Base-by-base conservation (phyloP, 2,888 invertebrate genomes). In the Drosophila villosipedis region DNA sequence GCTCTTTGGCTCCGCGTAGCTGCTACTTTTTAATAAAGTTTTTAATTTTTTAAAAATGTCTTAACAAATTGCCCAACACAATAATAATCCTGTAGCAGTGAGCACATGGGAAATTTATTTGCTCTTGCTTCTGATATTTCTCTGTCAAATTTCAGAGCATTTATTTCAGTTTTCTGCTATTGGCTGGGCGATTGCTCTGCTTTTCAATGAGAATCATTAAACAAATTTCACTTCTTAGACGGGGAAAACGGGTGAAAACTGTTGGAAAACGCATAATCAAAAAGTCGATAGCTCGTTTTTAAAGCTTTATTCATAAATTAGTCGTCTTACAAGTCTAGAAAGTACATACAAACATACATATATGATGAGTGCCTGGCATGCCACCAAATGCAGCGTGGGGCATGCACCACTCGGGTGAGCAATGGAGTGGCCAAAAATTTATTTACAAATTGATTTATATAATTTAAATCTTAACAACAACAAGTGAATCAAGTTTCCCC, bases 221-320 rank as follows among this genome's bases (percentile, higher is more conserved):
- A 41, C n/a, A 16, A 53, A 14, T 9, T 16, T 22, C 16, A 14
- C 4, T 14, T 7, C 7, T 14, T 4, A 7, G 43, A 3, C 22
- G 30, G 0, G 6, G 6, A 14, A 43, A 41, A 12, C 41, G 10
- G 10, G 0, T 5, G 16, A 25, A 41, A 41, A 35, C 1, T 14
- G 3, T 16, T 37, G 37, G 12, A 39, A 30, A 33, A 16, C 12
- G 1, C 4, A 2, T 19, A 28, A 14, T 3, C 4, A 12, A 25
- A 19, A 19, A 57, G 12, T 22, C 6, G 12, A 30, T 16, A 0
- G 2, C 61, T 79, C 58, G 76, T 75, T 90, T 73, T 52, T 91
- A 88, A 88, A 91, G 91, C 89, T 89, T 91, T 90, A 91, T 91
- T 89, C 70, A 91, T 90, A 90, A 91, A 90, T 89, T 90, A 91